A percentile compares a stretch with the other conserved stretches of the same genome.
phyloP scores from a whole-genome alignment of 2,113 vertebrate species.

The Clupea harengus region DNA sequence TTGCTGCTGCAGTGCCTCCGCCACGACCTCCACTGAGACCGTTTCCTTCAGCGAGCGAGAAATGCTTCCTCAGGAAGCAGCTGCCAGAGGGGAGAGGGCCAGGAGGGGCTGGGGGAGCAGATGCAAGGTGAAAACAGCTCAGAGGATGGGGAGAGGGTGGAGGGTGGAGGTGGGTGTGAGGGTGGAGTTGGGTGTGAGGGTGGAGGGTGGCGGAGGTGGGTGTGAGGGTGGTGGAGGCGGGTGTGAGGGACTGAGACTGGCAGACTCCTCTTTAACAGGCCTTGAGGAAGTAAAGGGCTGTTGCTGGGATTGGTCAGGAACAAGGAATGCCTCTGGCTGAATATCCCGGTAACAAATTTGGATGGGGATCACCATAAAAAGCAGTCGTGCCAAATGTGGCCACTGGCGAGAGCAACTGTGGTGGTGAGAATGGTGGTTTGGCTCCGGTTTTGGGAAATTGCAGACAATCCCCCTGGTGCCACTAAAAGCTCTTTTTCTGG shows the following conservation, averaged over 20 bases:
- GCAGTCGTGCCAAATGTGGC: neutral
- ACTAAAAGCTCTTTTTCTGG: neutral
- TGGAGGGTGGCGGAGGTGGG: neutral
- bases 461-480: neutral
- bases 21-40: neutral
- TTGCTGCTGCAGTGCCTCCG: neutral
- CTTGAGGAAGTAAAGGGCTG: neutral
- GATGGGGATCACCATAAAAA: neutral
- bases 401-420: neutral
- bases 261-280: conserved; percentile 7
- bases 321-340: neutral
- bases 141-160: neutral
- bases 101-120: neutral
- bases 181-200: neutral
- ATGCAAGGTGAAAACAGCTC: neutral
- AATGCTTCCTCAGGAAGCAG: conserved; percentile 69
- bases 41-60: neutral
- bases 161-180: neutral
- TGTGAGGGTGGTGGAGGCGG: neutral
- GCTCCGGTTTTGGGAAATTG: neutral
- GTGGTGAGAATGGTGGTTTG: neutral
- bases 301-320: neutral
- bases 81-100: conserved; percentile 41
- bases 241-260: neutral
- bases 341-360: neutral